These are phyloP conservation scores for Chrysolina americana DNA, from an alignment of 2,888 invertebrate species.

Conservation along the genomic window DNA sequence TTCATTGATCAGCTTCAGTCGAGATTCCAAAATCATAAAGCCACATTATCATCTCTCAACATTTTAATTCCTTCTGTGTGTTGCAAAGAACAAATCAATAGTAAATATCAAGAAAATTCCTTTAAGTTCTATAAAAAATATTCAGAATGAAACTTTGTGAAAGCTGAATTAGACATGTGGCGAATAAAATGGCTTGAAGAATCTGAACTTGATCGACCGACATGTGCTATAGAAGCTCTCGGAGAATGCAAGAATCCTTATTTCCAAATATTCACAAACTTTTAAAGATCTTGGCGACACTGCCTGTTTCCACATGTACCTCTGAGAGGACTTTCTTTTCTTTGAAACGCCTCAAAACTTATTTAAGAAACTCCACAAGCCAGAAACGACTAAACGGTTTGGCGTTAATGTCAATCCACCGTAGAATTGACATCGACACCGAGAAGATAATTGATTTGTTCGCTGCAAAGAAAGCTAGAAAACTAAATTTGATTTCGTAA, in stretches of 20 bases:
- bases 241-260: not conserved
- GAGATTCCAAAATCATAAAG: not conserved
- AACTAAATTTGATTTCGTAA: not conserved
- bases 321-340: not conserved
- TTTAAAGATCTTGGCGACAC: not conserved
- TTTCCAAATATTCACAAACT: not conserved
- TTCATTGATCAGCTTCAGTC: constrained; percentile 1
- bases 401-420: too few relatives aligned
- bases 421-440: too few relatives aligned
- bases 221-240: not conserved
- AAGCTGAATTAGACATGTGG: not conserved
- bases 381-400: too few relatives aligned
- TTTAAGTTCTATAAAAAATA: too few relatives aligned
- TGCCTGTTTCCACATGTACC: not conserved
- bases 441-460: not conserved
- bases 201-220: not conserved
- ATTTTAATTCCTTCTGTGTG: not conserved
- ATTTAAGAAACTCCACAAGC: too few relatives aligned
- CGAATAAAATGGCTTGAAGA: not conserved
- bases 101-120: not conserved
- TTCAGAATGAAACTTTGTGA: too few relatives aligned
- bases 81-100: constrained; percentile 1
- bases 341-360: not conserved
- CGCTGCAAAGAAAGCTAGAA: constrained; percentile 3
- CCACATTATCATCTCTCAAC: not conserved